Conservation (phyloP, 2,113 vertebrate genomes). For the Sphaerodactylus townsendi region DNA sequence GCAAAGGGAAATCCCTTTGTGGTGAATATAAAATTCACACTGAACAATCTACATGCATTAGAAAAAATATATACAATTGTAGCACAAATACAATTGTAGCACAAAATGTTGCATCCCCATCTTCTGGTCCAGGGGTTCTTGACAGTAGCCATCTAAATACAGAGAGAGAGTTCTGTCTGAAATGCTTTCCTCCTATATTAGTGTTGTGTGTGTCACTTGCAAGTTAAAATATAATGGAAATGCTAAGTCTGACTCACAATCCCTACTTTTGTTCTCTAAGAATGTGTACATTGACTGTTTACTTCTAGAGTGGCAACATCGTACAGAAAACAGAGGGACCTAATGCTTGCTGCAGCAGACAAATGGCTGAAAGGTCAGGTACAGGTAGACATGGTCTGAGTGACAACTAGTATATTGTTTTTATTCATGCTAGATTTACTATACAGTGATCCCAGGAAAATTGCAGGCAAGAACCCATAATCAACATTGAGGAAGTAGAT, state of each 20-base stretch:
- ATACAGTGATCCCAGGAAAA: too few relatives aligned
- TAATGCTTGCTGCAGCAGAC: conserved; percentile 80
- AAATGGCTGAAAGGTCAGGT: conserved; percentile 87
- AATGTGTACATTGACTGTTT: not conserved
- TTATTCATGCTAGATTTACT: too few relatives aligned
- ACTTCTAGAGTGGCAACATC: conserved; percentile 79
- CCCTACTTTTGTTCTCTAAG: not conserved
- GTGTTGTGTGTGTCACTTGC: not conserved
- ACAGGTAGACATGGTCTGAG: too few relatives aligned
- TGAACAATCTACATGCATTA: not conserved
- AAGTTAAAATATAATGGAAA: not conserved
- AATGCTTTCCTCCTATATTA: not conserved
- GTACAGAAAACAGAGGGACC: conserved; percentile 80
- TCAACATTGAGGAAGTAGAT: too few relatives aligned
- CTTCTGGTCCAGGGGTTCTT: too few relatives aligned
- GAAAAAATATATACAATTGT: not conserved
- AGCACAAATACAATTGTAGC: not conserved
- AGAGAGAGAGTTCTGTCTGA: not conserved
- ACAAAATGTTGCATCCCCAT: too few relatives aligned
- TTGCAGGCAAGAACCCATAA: too few relatives aligned
- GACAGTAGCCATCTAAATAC: not conserved
- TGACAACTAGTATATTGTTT: too few relatives aligned
- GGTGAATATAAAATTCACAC: not conserved
- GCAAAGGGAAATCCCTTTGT: not conserved
- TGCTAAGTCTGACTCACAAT: not conserved